Conservation (phyloP, 1,140 invertebrate genomes). For the Sycobia sp. region DNA sequence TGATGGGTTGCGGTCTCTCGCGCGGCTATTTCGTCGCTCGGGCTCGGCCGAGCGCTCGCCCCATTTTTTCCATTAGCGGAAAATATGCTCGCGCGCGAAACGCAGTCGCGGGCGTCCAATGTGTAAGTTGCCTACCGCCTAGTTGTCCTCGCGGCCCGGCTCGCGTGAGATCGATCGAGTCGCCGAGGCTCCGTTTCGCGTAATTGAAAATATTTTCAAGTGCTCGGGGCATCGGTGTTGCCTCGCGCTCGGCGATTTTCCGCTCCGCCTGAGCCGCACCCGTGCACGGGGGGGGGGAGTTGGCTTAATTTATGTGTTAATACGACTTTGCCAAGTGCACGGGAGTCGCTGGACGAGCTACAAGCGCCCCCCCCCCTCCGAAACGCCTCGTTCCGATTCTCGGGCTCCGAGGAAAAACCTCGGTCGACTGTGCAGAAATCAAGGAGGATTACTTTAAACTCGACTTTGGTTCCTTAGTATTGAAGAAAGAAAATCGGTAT, state of each 20-base stretch:
- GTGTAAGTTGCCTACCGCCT: conserved; percentile 31
- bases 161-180: conserved; percentile 10
- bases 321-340: conserved; percentile 15
- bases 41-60: neutral
- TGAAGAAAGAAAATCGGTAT: too few species aligned
- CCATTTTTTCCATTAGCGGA: conserved; percentile 2
- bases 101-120: conserved; percentile 27
- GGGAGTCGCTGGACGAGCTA: conserved; percentile 20
- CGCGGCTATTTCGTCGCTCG: neutral
- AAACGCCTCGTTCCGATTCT: too few species aligned
- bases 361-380: neutral
- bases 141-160: conserved; percentile 6
- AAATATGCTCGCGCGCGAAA: conserved; percentile 26
- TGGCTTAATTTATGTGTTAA: conserved; percentile 43
- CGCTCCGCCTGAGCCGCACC: neutral
- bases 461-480: too few species aligned
- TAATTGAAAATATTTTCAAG: conserved; percentile 42
- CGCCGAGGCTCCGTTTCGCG: conserved; percentile 37
- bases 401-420: too few species aligned
- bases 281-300: conserved; percentile 1
- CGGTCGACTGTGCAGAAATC: too few species aligned
- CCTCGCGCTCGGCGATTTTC: conserved; percentile 22
- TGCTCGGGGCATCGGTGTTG: conserved; percentile 32
- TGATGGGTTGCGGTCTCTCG: neutral
- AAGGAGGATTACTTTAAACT: too few species aligned